A percentile compares a stretch with the other conserved stretches of the same genome.
These are phyloP conservation scores for Limosa lapponica DNA, from an alignment of 2,797 vertebrate genomes.

Conservation along the genomic window DNA sequence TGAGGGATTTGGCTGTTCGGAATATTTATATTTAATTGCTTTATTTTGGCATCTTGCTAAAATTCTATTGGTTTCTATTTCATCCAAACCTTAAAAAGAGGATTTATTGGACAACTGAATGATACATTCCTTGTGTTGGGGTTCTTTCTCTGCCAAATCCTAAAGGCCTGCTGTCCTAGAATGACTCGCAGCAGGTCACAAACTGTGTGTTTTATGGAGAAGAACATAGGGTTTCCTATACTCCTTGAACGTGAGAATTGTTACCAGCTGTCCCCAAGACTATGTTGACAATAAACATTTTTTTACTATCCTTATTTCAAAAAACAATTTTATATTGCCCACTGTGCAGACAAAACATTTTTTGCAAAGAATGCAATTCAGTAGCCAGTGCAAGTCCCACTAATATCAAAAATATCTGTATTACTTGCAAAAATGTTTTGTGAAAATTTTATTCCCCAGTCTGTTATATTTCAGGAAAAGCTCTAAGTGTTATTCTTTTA, in stretches of 20 bases:
- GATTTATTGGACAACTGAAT: neutral
- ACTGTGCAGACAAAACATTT: constrained; percentile 32
- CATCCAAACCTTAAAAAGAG: neutral
- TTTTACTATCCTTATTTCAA: neutral
- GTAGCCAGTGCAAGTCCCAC: neutral
- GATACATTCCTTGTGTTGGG: neutral
- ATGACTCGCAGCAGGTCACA: neutral
- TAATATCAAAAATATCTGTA: neutral
- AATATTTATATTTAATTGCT: constrained; percentile 27
- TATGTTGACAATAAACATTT: neutral
- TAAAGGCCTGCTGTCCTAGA: neutral
- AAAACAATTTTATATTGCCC: neutral
- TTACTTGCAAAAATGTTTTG: neutral
- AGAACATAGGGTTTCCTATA: neutral
- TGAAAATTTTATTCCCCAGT: neutral
- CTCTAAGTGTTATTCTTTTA: neutral
- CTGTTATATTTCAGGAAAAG: neutral
- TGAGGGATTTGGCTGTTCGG: constrained; percentile 8
- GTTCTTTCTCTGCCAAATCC: constrained; percentile 1
- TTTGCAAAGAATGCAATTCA: constrained; percentile 27
- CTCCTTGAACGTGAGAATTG: neutral
- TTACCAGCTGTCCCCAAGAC: constrained; percentile 13
- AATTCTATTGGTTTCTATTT: constrained; percentile 28
- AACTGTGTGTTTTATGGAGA: neutral
- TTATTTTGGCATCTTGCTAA: constrained; percentile 28